These are phyloP conservation scores for Anaspis maculata DNA, from an alignment of 2,888 invertebrate species.

Conservation along the genomic window DNA sequence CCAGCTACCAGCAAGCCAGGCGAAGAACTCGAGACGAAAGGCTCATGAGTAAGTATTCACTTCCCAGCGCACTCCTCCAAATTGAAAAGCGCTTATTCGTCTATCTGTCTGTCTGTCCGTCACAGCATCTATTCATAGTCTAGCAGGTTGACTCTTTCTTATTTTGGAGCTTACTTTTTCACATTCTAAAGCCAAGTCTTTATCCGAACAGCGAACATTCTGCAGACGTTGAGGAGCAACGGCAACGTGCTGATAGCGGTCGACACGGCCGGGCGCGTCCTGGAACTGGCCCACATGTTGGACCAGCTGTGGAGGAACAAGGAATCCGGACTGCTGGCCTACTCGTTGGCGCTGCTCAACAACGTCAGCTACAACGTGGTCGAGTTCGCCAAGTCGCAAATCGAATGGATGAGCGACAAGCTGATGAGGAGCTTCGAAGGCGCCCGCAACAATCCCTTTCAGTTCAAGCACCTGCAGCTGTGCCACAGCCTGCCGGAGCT, in stretches of 20 bases:
- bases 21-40: conserved; percentile 90
- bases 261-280: conserved; percentile 93
- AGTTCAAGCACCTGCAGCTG: conserved; percentile 85
- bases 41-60: conserved; percentile 79
- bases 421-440: conserved; percentile 88
- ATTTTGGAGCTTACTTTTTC: conserved; percentile 24
- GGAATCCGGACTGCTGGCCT: conserved; percentile 91
- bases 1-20: conserved; percentile 85
- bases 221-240: conserved; percentile 85
- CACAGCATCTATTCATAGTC: no score
- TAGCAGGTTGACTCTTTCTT: not conserved
- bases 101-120: no score
- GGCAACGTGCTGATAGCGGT: conserved; percentile 94
- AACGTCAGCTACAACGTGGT: conserved; percentile 98
- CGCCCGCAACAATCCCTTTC: conserved; percentile 90
- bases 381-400: conserved; percentile 97
- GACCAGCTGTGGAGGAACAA: conserved; percentile 92
- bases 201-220: conserved; percentile 83
- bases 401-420: conserved; percentile 99
- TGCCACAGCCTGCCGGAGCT: conserved; percentile 90
- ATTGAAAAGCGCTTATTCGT: no score
- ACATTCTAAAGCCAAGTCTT: no score
- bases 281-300: conserved; percentile 94
- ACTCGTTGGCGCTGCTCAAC: conserved; percentile 86
- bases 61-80: no score